These are phyloP conservation scores for Brachyhypopomus gauderio DNA, from an alignment of 2,113 vertebrate genomes.

Conservation along the genomic window DNA sequence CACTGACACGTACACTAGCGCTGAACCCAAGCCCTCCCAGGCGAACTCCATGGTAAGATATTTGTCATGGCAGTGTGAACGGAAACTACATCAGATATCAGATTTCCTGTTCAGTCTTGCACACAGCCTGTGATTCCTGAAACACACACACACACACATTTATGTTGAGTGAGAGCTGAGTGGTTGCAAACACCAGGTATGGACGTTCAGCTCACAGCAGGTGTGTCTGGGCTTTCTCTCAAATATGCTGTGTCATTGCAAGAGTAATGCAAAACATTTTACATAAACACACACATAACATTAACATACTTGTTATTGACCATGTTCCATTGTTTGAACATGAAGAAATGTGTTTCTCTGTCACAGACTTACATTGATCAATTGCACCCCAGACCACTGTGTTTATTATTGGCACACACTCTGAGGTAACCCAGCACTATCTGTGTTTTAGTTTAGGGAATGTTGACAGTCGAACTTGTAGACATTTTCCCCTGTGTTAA, in stretches of 20 bases:
- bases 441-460: neutral
- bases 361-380: neutral
- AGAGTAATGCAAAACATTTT: conserved; percentile 7
- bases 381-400: neutral
- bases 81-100: neutral
- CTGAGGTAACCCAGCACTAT: neutral
- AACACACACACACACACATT: conserved; percentile 22
- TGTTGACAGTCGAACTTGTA: conserved; percentile 3
- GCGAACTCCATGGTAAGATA: too few species aligned
- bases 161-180: neutral
- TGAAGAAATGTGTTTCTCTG: neutral
- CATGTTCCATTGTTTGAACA: neutral
- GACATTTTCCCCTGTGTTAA: conserved; percentile 7
- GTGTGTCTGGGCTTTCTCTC: conserved; percentile 17
- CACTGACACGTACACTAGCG: conserved; percentile 26
- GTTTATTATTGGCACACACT: neutral
- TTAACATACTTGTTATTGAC: neutral
- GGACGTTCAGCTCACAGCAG: neutral
- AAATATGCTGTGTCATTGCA: conserved; percentile 29
- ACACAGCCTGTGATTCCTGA: neutral
- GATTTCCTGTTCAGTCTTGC: neutral
- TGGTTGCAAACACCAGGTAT: neutral
- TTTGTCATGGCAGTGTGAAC: too few species aligned
- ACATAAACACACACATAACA: neutral
- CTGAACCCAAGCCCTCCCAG: neutral